Base-by-base conservation (phyloP, 2,888 invertebrate genomes). In the Nipponacmea schrenckii region DNA sequence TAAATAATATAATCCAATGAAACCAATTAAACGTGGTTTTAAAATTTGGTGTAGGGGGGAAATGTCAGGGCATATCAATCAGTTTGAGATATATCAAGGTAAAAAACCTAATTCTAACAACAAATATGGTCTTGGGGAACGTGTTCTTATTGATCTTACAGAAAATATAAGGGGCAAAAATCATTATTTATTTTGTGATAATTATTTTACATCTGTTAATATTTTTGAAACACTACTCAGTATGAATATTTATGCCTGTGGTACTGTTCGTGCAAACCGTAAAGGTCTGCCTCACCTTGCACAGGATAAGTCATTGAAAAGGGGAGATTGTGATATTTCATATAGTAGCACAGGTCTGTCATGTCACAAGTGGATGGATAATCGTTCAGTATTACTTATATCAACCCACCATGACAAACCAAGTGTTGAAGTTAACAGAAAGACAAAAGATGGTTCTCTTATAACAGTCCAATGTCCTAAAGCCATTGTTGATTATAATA, bases 11-110 rank as follows among this genome's bases (percentile, higher is more conserved):
- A 17, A 70, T 2, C 74, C 72, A 10, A 70, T 67, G n/a, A 73
- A 73, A 67, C 73, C 64, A 10, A 67, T 67, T 26, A 69, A 67
- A 50, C 67, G 66, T 70, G 72, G 72, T 0, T 70, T 74, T 1
- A 74, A 72, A 63, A 72, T 74, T n/a, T 72, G 70, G 70, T 17
- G n/a, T 1, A 20, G 56, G 24, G 56, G 20, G 24, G 20, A 20
- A 20, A 56, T 56, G 20, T 20, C n/a, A 20, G 50, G 50, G 20
- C 20, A 50, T 20, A 50, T 50, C 15, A 20, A 17, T 20, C 17
- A 50, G 24, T 50, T 50, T 50, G 50, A 50, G 17, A 24, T 20
- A 15, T 56, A 56, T 20, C 20, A 50, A 20, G 50, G 50, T 17
- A 50, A 50, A 20, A 50, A 20, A 14, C 20, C 7, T 50, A 17